Base-by-base conservation (phyloP, 1,140 invertebrate genomes). In the Oreohelix idahoensis region DNA sequence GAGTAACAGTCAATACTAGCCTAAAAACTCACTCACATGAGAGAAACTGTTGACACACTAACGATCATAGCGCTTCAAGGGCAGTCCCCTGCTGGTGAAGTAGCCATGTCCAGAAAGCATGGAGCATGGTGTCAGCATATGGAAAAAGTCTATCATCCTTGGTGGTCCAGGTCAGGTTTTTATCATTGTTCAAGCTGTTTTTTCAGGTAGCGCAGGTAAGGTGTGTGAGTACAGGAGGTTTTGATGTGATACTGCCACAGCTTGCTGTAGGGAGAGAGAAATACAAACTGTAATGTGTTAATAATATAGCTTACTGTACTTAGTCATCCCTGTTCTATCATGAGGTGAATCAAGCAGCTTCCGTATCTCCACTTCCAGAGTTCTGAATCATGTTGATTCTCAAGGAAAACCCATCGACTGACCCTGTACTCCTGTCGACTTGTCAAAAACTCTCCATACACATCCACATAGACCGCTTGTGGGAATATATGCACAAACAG, bases 91-190 rank as follows among this genome's bases (percentile, higher is more conserved):
- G 84, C 97, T 98, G 0, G 97, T 97, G 90, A 97, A 99, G 90
- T 98, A 99, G 0, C 98, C 98, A 0, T n/a, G 96, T 98, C 98
- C 98, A 99, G 91, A 95, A 98, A 0, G 95, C 93, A 87, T 98
- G 95, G 0, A 94, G 93, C n/a, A n/a, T n/a, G 87, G 96, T 95
- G 82, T 95, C 96, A 0, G 97, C 95, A 92, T 99, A 99, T 0
- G 98, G 98, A 88, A 98, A 97, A 93, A 98, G 98, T 87, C 97
- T 97, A 87, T 97, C 95, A 20, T 92, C 92, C 88, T 97, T 97
- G 0, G 94, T 94, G 0, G 96, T 93, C 93, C 96, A 95, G 0
- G 92, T 93, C n/a, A 92, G 89, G 85, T 95, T 94, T n/a, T n/a
- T n/a, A 2, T 94, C 92, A 85, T 96, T 94, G 85, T 97, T 94